phyloP scores from a whole-genome alignment of 2,797 vertebrate genomes.

The Perdix hodgsoniae region DNA sequence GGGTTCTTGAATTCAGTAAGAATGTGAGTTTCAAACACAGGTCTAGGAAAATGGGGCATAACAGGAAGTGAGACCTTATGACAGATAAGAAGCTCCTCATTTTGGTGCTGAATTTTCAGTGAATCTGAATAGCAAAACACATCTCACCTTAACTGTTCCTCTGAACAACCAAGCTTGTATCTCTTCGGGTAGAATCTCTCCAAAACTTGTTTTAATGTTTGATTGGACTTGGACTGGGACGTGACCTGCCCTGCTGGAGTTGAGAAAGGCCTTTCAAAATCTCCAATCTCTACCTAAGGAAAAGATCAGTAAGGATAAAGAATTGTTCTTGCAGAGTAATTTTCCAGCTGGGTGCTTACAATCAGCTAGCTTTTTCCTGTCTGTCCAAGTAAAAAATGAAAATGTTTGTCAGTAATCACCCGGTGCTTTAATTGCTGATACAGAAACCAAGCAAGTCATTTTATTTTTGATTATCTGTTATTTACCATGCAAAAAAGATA shows the following conservation, averaged over 20 bases:
- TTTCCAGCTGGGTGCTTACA: neutral
- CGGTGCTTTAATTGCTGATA: neutral
- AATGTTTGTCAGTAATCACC: neutral
- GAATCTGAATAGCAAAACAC: neutral
- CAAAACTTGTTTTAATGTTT: conserved; percentile 92
- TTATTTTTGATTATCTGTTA: neutral
- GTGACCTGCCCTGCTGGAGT: conserved; percentile 83
- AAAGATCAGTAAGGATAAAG: conserved; percentile 5
- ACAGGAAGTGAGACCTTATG: neutral
- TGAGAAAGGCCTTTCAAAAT: conserved; percentile 94
- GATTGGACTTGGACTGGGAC: conserved; percentile 88
- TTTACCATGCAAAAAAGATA: neutral
- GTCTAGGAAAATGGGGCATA: neutral
- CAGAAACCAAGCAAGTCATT: neutral
- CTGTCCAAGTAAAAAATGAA: neutral
- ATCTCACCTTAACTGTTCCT: conserved; percentile 92
- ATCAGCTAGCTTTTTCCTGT: neutral
- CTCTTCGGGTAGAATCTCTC: conserved; percentile 96
- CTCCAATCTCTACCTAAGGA: conserved; percentile 92
- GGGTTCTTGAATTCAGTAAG: neutral
- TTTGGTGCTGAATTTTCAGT: neutral
- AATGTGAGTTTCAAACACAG: neutral
- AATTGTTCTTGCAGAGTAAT: neutral
- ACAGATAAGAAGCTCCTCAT: neutral
- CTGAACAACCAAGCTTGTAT: conserved; percentile 87